phyloP scores from a whole-genome alignment of 37 sponge, comb jelly and placozoan species.

The Amphimedon queenslandica region DNA sequence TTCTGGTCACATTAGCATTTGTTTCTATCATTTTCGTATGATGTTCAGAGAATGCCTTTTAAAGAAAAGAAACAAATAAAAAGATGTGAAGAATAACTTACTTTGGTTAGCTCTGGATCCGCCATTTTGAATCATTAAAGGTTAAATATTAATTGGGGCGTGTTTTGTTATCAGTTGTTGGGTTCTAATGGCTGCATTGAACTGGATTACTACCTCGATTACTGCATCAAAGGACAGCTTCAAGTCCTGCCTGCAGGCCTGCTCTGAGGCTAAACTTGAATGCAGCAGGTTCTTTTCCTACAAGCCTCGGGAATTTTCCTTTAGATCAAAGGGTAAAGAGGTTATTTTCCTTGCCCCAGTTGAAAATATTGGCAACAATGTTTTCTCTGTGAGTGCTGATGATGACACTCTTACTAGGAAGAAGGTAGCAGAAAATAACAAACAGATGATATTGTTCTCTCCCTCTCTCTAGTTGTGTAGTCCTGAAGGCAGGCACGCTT shows the following conservation, averaged over 20 bases:
- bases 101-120: slow-evolving; percentile 7
- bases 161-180: too few species aligned
- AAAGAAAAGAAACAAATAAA: not conserved
- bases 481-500: not conserved
- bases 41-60: not conserved
- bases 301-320: not conserved
- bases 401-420: not conserved
- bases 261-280: not conserved
- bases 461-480: not conserved
- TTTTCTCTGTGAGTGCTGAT: not conserved
- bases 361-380: not conserved
- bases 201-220: too few species aligned
- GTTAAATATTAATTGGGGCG: too few species aligned
- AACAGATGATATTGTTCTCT: too few species aligned
- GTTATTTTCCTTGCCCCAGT: not conserved
- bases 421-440: not conserved
- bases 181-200: too few species aligned
- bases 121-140: too few species aligned
- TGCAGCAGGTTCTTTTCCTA: not conserved
- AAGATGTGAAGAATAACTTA: not conserved
- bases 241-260: not conserved
- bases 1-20: not conserved
- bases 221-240: not conserved
- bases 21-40: slow-evolving; percentile 6
- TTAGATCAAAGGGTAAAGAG: not conserved